Base-by-base conservation (phyloP, 2,797 vertebrate species). In the Falco columbarius region DNA sequence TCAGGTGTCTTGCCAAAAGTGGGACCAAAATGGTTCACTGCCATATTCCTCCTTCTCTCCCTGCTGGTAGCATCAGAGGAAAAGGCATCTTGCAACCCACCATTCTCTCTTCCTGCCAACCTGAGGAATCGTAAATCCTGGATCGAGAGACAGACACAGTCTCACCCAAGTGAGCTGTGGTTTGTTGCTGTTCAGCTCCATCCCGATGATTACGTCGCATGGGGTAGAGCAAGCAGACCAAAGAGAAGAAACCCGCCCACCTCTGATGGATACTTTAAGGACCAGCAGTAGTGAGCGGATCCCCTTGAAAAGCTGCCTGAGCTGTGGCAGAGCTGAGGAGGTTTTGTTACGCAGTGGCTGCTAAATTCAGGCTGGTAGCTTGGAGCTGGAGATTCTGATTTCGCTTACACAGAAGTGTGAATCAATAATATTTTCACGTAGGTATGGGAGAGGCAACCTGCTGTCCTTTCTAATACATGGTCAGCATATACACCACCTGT, bases 371-470 rank as follows among this genome's bases (percentile, higher is more conserved):
- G 55, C 71, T 9, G 62, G 1, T 5, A 54, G 12, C 72, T 81
- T 7, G 70, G 70, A 32, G 71, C 86, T 91, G 87, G 86, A 44
- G n/a, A 38, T 71, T 86, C 90, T 72, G 71, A 86, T 95, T 96
- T 94, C 3, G 0, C 91, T 92, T 77, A 77, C 56, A 2, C 81
- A 76, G 63, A 62, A 59, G 65, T 42, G 72, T 58, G 61, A 81
- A 74, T 85, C 89, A 24, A 4, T 54, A 61, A 59, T n/a, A 54
- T 52, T 73, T 89, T 55, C 74, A 61, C 32, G 1, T 34, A 38
- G 56, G 40, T 8, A 14, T 20, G 6, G n/a, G 20, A 71, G 56
- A 52, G 44, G 71, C 38, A 56, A 14, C 29, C 63, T 87, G 70
- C 74, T 10, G 1, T 51, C 89, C 74, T 70, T 82, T 59, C 79